Evolutionary conservation across 2,797 vertebrate genomes (phyloP).

Genomic region (Xenops minutus): DNA sequence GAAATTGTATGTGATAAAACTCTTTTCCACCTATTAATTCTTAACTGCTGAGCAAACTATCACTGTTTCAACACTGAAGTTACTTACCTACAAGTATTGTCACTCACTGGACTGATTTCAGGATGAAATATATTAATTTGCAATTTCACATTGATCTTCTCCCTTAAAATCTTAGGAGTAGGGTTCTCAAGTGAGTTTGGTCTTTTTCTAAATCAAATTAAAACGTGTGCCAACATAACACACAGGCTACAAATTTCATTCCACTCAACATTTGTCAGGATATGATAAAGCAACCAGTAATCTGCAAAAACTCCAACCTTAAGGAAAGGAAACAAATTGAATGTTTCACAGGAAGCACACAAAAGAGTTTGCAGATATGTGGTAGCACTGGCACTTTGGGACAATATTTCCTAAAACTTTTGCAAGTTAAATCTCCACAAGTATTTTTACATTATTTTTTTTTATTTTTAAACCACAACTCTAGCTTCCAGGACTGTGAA

Average conservation of each 20-base stretch:
- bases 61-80: background rate
- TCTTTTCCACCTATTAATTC: background rate
- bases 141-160: background rate
- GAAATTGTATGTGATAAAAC: slow-evolving; percentile 1
- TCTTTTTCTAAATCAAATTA: background rate
- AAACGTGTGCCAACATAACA: background rate
- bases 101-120: background rate
- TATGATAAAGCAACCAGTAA: background rate
- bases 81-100: background rate
- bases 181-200: background rate
- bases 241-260: background rate
- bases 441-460: background rate
- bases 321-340: background rate
- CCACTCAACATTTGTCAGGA: background rate
- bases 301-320: background rate
- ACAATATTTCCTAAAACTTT: background rate
- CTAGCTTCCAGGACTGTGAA: background rate
- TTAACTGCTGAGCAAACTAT: background rate
- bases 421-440: background rate
- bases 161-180: background rate
- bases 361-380: background rate
- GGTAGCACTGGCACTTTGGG: background rate
- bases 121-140: background rate
- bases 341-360: background rate
- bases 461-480: background rate